These are phyloP conservation scores for Leptopterna dolabrata DNA, from an alignment of 2,888 invertebrate species.

Conservation along the genomic window DNA sequence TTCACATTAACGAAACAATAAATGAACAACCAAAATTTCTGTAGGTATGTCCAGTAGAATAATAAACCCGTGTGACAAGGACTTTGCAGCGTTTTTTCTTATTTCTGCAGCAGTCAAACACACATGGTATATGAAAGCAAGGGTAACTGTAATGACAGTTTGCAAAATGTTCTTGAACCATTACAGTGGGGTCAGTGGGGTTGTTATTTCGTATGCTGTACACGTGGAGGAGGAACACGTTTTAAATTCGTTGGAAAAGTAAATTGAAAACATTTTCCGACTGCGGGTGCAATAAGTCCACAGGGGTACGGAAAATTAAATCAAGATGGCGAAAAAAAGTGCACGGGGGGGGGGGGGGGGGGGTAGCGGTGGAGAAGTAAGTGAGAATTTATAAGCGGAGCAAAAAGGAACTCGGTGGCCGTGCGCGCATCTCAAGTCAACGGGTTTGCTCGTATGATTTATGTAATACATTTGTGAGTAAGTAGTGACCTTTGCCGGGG, in stretches of 20 bases:
- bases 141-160: no score
- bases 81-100: no score
- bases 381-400: slow-evolving; percentile 34
- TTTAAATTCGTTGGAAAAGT: not conserved
- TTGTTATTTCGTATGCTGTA: no score
- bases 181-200: no score
- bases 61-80: no score
- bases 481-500: slow-evolving; percentile 28
- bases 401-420: not conserved
- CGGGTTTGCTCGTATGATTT: slow-evolving; percentile 22
- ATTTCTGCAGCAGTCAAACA: no score
- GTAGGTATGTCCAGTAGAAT: no score
- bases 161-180: no score
- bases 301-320: slow-evolving; percentile 22
- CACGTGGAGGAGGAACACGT: not conserved
- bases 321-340: slow-evolving; percentile 1
- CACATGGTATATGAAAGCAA: no score
- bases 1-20: no score
- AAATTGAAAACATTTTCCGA: slow-evolving; percentile 13
- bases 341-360: not conserved
- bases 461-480: slow-evolving; percentile 44
- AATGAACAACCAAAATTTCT: no score
- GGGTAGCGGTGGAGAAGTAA: not conserved
- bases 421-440: slow-evolving; percentile 12
- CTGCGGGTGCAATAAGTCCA: not conserved